phyloP scores from a whole-genome alignment of 2,888 invertebrate species.

The Cheilosia soror region DNA sequence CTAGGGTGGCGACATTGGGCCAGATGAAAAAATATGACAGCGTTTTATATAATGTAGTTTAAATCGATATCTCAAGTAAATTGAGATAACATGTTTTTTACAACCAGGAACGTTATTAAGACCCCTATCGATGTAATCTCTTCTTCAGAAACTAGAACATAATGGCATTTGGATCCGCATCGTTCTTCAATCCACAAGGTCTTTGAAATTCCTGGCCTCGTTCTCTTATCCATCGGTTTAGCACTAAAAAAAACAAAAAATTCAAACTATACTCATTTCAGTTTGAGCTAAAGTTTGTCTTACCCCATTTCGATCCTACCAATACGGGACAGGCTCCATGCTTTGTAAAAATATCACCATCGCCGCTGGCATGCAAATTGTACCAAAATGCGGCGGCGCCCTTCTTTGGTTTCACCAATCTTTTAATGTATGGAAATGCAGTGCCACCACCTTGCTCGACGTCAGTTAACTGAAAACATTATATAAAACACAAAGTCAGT shows the following conservation, averaged over 20 bases:
- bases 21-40: too few species aligned
- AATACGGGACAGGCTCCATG: constrained; percentile 99
- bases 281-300: constrained; percentile 72
- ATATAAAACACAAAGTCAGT: background rate
- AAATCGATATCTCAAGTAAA: too few species aligned
- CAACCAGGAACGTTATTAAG: background rate
- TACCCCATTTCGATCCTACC: constrained; percentile 98
- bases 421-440: constrained; percentile 95
- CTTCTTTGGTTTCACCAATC: constrained; percentile 86
- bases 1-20: too few species aligned
- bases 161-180: constrained; percentile 63
- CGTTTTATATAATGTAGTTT: too few species aligned
- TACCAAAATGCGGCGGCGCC: constrained; percentile 94
- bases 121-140: background rate
- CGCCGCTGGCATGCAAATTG: constrained; percentile 95
- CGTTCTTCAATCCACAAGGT: constrained; percentile 85
- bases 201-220: constrained; percentile 90
- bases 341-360: constrained; percentile 93
- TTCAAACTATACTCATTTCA: background rate
- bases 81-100: too few species aligned
- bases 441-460: constrained; percentile 98
- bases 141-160: constrained; percentile 5
- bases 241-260: constrained; percentile 84
- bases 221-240: constrained; percentile 96
- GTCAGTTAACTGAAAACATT: constrained; percentile 92